Percentiles rank a stretch among this genome's conserved stretches.
Evolutionary conservation across 2,888 invertebrate genomes (phyloP).

Genomic region (Kryphioiulus occultus): DNA sequence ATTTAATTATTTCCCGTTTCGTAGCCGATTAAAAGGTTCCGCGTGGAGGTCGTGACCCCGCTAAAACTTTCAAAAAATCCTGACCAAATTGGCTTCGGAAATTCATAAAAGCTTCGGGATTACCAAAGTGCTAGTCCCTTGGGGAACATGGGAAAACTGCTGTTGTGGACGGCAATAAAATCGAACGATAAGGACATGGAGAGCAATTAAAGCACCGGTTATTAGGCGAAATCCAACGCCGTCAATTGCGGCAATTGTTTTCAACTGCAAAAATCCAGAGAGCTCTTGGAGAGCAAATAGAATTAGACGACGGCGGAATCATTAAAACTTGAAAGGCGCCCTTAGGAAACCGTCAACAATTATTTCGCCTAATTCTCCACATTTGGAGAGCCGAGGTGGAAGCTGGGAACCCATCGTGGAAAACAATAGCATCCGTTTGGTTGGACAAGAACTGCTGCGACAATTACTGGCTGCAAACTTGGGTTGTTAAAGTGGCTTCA

Average conservation of each 20-base stretch:
- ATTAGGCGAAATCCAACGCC: neutral
- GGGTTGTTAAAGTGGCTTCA: neutral
- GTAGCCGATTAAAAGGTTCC: neutral
- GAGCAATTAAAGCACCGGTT: neutral
- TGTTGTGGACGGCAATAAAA: neutral
- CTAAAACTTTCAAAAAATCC: neutral
- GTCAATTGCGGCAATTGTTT: neutral
- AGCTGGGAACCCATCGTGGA: neutral
- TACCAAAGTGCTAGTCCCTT: neutral
- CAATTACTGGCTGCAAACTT: neutral
- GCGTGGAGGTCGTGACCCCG: neutral
- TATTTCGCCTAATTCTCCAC: conserved; percentile 15
- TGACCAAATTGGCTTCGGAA: neutral
- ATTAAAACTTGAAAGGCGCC: conserved; percentile 27
- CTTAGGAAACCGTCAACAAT: conserved; percentile 32
- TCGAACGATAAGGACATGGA: neutral
- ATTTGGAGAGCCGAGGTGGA: neutral
- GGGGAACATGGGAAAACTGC: neutral
- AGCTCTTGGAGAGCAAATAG: neutral
- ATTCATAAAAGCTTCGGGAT: neutral
- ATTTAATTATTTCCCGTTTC: conserved; percentile 36
- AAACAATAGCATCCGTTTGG: neutral
- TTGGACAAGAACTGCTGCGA: neutral
- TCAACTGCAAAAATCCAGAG: neutral
- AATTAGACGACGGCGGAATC: conserved; percentile 9